These are phyloP conservation scores for Apostichopus japonicus DNA, from an alignment of 35 echinoderm and acorn worm genomes.

Conservation along the genomic window DNA sequence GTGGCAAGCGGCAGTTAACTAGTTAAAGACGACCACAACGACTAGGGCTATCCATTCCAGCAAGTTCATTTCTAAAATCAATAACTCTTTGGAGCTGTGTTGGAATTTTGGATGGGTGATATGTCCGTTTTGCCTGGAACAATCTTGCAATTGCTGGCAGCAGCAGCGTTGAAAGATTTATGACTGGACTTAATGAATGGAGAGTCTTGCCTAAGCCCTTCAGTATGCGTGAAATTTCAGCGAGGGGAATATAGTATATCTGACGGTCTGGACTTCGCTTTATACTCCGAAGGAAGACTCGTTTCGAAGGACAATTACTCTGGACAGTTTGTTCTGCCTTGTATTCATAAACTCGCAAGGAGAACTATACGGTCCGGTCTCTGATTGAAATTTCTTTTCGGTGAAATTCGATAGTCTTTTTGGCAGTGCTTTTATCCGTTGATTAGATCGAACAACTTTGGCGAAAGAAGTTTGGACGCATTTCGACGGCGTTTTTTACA, in stretches of 20 bases:
- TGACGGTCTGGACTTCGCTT: background rate
- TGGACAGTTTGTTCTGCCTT: background rate
- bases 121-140: background rate
- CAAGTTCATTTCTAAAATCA: slow-evolving; percentile 20
- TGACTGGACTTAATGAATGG: slow-evolving; percentile 35
- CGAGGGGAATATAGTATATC: background rate
- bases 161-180: slow-evolving; percentile 34
- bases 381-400: background rate
- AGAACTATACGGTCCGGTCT: background rate
- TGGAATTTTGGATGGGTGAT: slow-evolving; percentile 7
- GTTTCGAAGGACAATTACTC: background rate
- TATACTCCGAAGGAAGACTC: background rate
- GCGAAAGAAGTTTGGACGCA: no score
- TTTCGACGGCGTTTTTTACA: no score
- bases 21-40: no score
- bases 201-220: slow-evolving; percentile 7
- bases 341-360: background rate
- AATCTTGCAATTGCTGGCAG: background rate
- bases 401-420: background rate
- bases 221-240: slow-evolving; percentile 27
- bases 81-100: slow-evolving; percentile 17
- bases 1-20: no score
- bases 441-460: background rate
- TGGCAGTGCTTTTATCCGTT: background rate
- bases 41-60: background rate